Evolutionary conservation across 2,113 vertebrate genomes (phyloP), one percentile per base, ranked within the genome.

Genomic region (Sterna hirundo): DNA sequence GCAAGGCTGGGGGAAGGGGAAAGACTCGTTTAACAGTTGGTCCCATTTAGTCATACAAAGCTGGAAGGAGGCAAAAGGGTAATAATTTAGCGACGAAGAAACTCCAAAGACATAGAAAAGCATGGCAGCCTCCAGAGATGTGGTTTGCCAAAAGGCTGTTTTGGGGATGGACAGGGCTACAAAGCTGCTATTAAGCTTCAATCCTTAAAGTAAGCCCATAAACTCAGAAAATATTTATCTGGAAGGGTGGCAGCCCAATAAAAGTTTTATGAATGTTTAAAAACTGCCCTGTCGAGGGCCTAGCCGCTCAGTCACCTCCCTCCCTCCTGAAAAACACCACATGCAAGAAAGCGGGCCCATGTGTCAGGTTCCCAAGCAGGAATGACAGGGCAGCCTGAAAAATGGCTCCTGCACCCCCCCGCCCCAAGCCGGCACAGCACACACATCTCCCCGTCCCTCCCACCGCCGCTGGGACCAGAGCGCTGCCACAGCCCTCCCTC

Each of bases 141-240:
- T 66, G 68, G 81, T 95, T 94, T 95, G 97, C 94, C 94, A 97
- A 97, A 95, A 97, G 87, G 90, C 97, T 96, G 86, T 97, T 98
- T 96, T 46, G 69, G 96, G 95, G 95, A 95, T 12, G 2, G 66
- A 80, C 1, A 71, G 78, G 76, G 81, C 97, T 97, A 97, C 97
- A 98, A 98, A 98, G 97, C 97, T 93, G 93, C 95, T 97, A 97
- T 98, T 97, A 97, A 97, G 93, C 97, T 96, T 70, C 86, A 95
- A 64, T 91, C 78, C 95, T 92, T 97, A 96, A 98, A 98, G 97
- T 93, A 98, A 97, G 92, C 94, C 95, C 88, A 97, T 98, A 98
- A 98, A 98, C 95, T 96, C 57, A 83, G 94, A 97, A 98, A 98
- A 98, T 97, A 98, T 98, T 98, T 98, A 98, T 98, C 97, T 98